Percentiles rank a stretch among this genome's conserved stretches.
Evolutionary conservation across 1,140 invertebrate genomes (phyloP).

Genomic region (Hydropsyche tenuis): DNA sequence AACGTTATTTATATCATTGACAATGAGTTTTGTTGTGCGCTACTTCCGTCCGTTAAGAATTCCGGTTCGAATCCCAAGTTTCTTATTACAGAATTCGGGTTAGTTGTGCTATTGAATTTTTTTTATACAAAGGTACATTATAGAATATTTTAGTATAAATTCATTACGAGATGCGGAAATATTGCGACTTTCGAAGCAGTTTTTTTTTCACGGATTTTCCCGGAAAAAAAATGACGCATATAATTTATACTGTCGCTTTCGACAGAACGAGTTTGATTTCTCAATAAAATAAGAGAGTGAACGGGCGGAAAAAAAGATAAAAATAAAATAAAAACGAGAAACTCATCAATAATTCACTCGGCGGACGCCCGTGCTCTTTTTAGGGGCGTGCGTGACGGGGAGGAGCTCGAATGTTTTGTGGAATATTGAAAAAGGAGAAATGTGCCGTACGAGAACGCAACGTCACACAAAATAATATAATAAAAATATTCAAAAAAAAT

Average conservation of each 20-base stretch:
- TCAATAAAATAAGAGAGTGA: slow-evolving; percentile 23
- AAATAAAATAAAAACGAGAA: slow-evolving; percentile 15
- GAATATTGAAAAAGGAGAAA: slow-evolving; percentile 41
- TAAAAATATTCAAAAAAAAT: no score
- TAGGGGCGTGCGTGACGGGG: slow-evolving; percentile 40
- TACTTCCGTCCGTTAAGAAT: slow-evolving; percentile 40
- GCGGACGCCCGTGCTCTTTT: slow-evolving; percentile 34
- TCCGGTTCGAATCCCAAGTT: slow-evolving; percentile 38
- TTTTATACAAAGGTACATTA: no score
- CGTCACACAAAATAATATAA: neutral
- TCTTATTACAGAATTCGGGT: slow-evolving; percentile 30
- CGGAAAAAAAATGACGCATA: neutral
- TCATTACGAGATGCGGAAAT: no score
- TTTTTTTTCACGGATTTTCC: neutral
- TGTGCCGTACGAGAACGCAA: slow-evolving; percentile 22
- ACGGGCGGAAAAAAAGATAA: neutral
- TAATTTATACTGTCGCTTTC: slow-evolving; percentile 11
- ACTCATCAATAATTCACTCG: slow-evolving; percentile 35
- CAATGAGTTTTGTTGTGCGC: slow-evolving; percentile 7
- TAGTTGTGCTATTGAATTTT: neutral
- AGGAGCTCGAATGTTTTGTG: slow-evolving; percentile 35
- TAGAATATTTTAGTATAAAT: no score
- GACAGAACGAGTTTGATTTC: slow-evolving; percentile 21
- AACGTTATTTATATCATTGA: slow-evolving; percentile 19
- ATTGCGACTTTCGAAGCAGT: no score